Base-by-base conservation (phyloP, 2,797 vertebrate species). In the Diceros bicornis region DNA sequence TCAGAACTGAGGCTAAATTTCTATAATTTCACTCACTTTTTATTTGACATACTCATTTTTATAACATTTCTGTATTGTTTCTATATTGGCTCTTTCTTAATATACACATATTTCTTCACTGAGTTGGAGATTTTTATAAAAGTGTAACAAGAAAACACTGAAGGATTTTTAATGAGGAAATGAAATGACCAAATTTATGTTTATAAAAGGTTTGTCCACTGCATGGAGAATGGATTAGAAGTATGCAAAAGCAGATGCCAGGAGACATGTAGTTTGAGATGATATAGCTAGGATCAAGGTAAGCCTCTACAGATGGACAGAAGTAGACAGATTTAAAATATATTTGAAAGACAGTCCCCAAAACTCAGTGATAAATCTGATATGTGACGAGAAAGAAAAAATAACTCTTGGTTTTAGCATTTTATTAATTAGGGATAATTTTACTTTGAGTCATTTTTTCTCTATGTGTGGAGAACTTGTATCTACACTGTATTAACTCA, bases 1-100 rank as follows among this genome's bases (percentile, higher is more conserved):
- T 44, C 23, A 77, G n/a, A 87, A 74, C 14, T 32, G 18, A 87
- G 18, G 52, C 37, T 94, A 71, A 52, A 9, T 74, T 87, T 90
- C 81, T 90, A 77, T 69, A 25, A 75, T 89, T 79, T 87, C 25
- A n/a, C 71, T 77, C 61, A 77, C 57, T 78, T 84, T 91, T 78
- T 71, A 62, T 29, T 64, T 86, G 69, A 68, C 59, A 79, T 62
- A 57, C 4, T 87, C n/a, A 91, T 79, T 95, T 87, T 78, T 47
- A 59, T 59, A 69, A 78, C 6, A 87, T 82, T 72, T 95, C 57
- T 50, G 32, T 47, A 59, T 41, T 74, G 69, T 82, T 75, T 74
- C 25, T 68, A 27, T 47, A 71, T 32, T 50, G 41, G 14, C 25
- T 87, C 37, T 82, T 79, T 86, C 41, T 74, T 72, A 72, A 78